These are phyloP conservation scores for Sitobion miscanthi DNA, from an alignment of 1,140 invertebrate species.

Conservation along the genomic window DNA sequence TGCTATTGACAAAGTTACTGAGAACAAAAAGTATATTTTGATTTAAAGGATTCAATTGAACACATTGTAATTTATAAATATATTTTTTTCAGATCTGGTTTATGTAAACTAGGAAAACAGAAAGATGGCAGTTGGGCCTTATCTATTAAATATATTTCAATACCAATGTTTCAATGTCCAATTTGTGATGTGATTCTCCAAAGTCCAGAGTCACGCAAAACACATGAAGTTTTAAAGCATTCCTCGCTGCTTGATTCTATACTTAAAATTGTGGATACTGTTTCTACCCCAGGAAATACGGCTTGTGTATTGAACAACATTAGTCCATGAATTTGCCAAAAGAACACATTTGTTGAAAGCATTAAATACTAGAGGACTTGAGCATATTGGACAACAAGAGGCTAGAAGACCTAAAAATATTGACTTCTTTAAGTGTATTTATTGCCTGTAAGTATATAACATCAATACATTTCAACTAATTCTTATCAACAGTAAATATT, in stretches of 20 bases:
- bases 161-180: background rate
- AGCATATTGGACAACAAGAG: background rate
- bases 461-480: background rate
- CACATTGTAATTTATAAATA: background rate
- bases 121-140: too few relatives aligned
- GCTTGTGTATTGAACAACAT: background rate
- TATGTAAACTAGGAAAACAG: background rate
- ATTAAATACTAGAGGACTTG: background rate
- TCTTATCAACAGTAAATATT: background rate
- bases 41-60: background rate
- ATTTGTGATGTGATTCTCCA: background rate
- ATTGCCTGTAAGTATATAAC: background rate
- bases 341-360: constrained; percentile 5
- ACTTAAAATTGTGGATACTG: background rate
- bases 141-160: too few relatives aligned
- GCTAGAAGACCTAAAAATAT: background rate
- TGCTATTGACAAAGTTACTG: background rate
- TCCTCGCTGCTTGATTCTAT: background rate
- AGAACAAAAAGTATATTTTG: background rate
- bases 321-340: background rate
- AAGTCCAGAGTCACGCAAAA: background rate
- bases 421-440: background rate
- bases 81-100: background rate
- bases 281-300: background rate
- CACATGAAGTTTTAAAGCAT: background rate